phyloP scores from a whole-genome alignment of 2,888 invertebrate species.

The Enchytraeus crypticus region DNA sequence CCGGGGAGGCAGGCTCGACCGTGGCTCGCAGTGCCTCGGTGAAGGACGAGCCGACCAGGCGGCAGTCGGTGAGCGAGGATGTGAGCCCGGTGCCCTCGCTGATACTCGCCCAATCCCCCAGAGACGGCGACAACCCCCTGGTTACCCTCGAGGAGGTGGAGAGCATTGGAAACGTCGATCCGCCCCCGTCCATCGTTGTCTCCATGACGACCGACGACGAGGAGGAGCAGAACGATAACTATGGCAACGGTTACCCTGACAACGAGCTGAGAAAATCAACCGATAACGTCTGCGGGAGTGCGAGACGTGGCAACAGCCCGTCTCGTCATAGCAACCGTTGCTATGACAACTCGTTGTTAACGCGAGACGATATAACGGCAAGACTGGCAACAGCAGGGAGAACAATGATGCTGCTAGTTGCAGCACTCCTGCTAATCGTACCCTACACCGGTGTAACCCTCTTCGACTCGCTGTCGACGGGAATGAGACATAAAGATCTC shows the following conservation, averaged over 20 bases:
- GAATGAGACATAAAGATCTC: background rate
- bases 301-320: background rate
- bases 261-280: background rate
- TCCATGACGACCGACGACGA: background rate
- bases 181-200: slow-evolving; percentile 8
- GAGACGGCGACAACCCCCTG: background rate
- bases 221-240: background rate
- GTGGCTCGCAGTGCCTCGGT: background rate
- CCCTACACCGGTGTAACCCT: slow-evolving; percentile 12
- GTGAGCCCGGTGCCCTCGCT: background rate
- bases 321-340: background rate
- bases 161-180: background rate
- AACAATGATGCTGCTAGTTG: background rate
- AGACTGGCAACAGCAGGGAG: background rate
- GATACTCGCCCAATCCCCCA: background rate
- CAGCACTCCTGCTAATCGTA: slow-evolving; percentile 12
- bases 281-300: background rate
- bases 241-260: background rate
- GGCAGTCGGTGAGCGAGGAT: background rate
- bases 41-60: background rate
- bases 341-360: too few relatives aligned
- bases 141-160: background rate
- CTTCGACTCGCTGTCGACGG: background rate
- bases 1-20: background rate
- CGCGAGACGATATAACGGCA: background rate